phyloP scores from a whole-genome alignment of 2,888 invertebrate genomes.

The Drosophila pseudotakahashii region DNA sequence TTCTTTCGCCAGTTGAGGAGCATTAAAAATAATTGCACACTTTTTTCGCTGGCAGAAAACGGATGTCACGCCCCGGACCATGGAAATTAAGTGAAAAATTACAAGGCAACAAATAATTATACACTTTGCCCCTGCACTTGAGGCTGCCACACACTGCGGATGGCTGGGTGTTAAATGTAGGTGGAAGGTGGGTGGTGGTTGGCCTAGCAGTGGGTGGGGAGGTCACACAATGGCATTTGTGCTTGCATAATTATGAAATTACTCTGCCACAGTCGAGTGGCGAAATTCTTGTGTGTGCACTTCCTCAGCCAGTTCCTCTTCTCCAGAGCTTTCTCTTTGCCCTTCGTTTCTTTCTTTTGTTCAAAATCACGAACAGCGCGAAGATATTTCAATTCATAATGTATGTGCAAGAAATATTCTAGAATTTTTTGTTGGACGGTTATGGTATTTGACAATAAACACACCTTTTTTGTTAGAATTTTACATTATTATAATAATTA shows the following conservation, averaged over 20 bases:
- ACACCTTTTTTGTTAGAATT: too few species aligned
- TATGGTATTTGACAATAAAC: too few species aligned
- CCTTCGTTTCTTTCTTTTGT: constrained; percentile 18
- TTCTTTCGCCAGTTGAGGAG: constrained; percentile 11
- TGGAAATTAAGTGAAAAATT: constrained; percentile 76
- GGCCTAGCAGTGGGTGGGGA: constrained; percentile 30
- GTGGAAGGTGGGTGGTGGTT: background rate
- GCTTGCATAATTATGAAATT: constrained; percentile 76
- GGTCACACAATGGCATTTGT: constrained; percentile 72
- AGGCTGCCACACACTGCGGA: constrained; percentile 34
- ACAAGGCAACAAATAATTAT: constrained; percentile 73
- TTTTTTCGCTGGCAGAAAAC: constrained; percentile 39
- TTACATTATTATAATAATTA: too few species aligned
- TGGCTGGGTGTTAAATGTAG: constrained; percentile 5
- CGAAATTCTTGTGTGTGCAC: constrained; percentile 68
- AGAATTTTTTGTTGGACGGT: background rate
- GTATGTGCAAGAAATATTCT: background rate
- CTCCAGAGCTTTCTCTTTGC: constrained; percentile 34
- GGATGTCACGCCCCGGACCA: constrained; percentile 65
- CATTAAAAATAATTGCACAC: constrained; percentile 65
- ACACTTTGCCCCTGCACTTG: constrained; percentile 53
- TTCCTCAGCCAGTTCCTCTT: constrained; percentile 60
- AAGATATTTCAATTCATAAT: constrained; percentile 9
- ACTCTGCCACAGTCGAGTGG: constrained; percentile 69
- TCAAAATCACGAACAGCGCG: constrained; percentile 9